A percentile compares a stretch with the other conserved stretches of the same genome.
Conservation (phyloP, 2,113 vertebrate genomes). For the Callopanchax toddi region DNA sequence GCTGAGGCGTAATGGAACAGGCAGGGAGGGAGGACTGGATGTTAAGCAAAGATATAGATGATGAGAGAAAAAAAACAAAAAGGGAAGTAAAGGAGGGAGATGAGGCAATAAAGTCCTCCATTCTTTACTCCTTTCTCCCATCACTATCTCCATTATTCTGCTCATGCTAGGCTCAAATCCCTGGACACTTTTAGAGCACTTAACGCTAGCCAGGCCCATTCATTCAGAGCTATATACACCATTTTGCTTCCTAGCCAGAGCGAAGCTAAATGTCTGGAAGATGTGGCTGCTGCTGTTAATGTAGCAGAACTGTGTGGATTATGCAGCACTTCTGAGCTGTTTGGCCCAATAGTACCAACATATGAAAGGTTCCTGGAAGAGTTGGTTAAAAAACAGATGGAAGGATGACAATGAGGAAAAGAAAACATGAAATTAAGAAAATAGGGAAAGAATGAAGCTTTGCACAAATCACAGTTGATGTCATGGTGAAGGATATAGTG, state of each 20-base stretch:
- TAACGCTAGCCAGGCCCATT: constrained; percentile 76
- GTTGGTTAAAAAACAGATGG: constrained; percentile 1
- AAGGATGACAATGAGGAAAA: no score
- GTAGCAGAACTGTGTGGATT: constrained; percentile 8
- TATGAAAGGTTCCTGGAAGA: constrained; percentile 27
- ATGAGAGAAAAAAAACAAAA: constrained; percentile 36
- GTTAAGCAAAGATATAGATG: constrained; percentile 58
- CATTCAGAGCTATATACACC: constrained; percentile 58
- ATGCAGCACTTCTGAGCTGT: constrained; percentile 28
- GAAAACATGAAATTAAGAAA: neutral
- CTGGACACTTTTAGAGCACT: constrained; percentile 70
- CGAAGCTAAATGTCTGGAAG: constrained; percentile 75
- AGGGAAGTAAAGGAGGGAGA: constrained; percentile 26
- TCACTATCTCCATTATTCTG: constrained; percentile 30
- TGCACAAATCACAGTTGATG: constrained; percentile 9
- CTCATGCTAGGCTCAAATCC: constrained; percentile 67
- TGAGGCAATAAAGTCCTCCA: constrained; percentile 32
- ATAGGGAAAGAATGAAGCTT: neutral
- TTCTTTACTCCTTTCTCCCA: constrained; percentile 24
- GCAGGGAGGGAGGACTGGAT: constrained; percentile 78
- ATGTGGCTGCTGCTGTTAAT: constrained; percentile 59
- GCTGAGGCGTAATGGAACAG: constrained; percentile 83
- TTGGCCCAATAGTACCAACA: constrained; percentile 25
- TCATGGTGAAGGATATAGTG: constrained; percentile 1
- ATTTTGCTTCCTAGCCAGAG: constrained; percentile 81